Base-by-base conservation (phyloP, 2,888 invertebrate species). In the Drosophila phalerata region DNA sequence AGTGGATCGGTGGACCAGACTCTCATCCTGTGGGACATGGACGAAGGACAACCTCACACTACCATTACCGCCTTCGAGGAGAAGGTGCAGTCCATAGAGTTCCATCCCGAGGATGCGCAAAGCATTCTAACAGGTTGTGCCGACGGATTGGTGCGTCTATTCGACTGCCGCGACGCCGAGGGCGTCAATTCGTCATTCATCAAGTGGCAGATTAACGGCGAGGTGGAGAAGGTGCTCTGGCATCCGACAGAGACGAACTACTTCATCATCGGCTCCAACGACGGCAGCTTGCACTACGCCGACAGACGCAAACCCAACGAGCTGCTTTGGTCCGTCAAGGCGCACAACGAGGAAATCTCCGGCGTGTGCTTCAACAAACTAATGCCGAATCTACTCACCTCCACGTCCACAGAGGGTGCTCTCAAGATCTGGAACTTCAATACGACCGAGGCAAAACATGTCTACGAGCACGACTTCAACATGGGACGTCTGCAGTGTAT, bases 1-100 rank as follows among this genome's bases (percentile, higher is more conserved):
- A 98, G 98, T 92, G 98, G 96, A 0, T 98, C 98, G 0, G 98
- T 97, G 0, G 99, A 99, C 93, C 94, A 94, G 81, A 96, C 96
- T 1, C 95, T 97, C 5, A 93, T 97, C 22, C 92, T 99, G 1
- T 99, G 99, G 99, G 99, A 99, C 93, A 93, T 99, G 90, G 96
- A 97, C 81, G 95, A 95, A 79, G 95, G 96, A 10, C 93, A 93
- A 68, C 96, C 97, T 0, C 96, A 96, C 58, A 96, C 96, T 0
- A 96, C 95, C 66, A 93, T 98, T 6, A 94, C 94, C 34, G 85
- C 90, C 6, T 98, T 97, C 89, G 92, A 94, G 49, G 97, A 97
- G 84, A 97, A 97, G 93, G 96, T 98, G 0, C 98, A 98, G 90
- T 94, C 96, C 1, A 89, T 98, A 5, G 93, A 95, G 73, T 98